Percentiles rank a stretch among this genome's conserved stretches.
Evolutionary conservation across 2,888 invertebrate species (phyloP).

Genomic region (Heliconius erato): DNA sequence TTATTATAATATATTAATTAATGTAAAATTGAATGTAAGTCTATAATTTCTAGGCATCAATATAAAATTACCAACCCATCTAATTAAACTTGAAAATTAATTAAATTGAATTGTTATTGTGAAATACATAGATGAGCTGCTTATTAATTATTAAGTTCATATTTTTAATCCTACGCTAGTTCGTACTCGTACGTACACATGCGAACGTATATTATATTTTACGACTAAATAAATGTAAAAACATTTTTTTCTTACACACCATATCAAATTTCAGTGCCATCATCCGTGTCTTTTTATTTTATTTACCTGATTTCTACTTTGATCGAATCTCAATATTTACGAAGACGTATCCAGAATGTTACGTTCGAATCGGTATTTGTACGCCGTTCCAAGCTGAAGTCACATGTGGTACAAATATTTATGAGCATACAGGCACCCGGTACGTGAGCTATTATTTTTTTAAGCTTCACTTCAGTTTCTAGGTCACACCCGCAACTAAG

Average conservation of each 20-base stretch:
- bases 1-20: no score
- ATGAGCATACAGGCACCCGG: slow-evolving; percentile 47
- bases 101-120: no score
- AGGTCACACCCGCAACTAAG: slow-evolving; percentile 49
- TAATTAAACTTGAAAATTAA: no score
- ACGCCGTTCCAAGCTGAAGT: slow-evolving; percentile 45
- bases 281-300: slow-evolving; percentile 50
- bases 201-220: no score
- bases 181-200: no score
- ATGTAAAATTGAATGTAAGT: no score
- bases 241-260: not conserved
- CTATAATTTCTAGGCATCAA: no score
- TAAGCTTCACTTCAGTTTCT: slow-evolving; percentile 49
- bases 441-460: slow-evolving; percentile 50
- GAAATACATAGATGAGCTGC: no score
- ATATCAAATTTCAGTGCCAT: slow-evolving; percentile 50
- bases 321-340: slow-evolving; percentile 53
- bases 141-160: no score
- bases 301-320: slow-evolving; percentile 52
- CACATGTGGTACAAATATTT: slow-evolving; percentile 52
- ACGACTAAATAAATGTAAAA: no score
- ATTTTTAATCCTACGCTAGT: no score
- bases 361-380: slow-evolving; percentile 49
- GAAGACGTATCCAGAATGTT: slow-evolving; percentile 48
- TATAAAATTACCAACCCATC: no score